Evolutionary conservation across 2,888 invertebrate genomes (phyloP).

Genomic region (Chrysolina oricalcia): DNA sequence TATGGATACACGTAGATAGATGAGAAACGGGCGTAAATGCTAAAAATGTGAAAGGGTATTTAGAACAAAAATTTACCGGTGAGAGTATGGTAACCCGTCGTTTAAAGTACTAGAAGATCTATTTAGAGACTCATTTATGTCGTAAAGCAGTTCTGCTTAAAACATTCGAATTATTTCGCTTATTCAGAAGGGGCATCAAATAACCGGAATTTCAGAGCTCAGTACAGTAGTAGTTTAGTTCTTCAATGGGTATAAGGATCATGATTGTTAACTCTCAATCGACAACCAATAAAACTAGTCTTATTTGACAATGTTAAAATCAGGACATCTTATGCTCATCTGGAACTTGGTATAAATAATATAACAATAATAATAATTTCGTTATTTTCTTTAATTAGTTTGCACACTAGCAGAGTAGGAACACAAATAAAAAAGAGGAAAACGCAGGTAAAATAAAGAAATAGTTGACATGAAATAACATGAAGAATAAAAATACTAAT

Average conservation of each 20-base stretch:
- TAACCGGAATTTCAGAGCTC: background rate
- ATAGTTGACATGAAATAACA: too few relatives aligned
- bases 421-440: too few relatives aligned
- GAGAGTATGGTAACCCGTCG: background rate
- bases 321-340: background rate
- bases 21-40: background rate
- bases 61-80: conserved; percentile 4
- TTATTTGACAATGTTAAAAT: background rate
- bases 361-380: background rate
- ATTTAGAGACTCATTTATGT: conserved; percentile 5
- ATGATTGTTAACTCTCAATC: conserved; percentile 6
- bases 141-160: background rate
- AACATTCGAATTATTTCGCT: background rate
- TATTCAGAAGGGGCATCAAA: conserved; percentile 1
- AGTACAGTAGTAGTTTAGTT: background rate
- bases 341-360: background rate
- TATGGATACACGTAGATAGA: background rate
- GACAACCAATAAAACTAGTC: background rate
- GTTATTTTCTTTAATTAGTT: background rate
- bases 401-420: background rate
- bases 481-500: too few relatives aligned
- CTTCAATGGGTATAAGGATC: background rate
- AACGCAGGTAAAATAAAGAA: too few relatives aligned
- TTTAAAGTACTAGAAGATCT: background rate
- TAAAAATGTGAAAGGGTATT: conserved; percentile 3